Percentiles rank a stretch among this genome's conserved stretches.
These are phyloP conservation scores for Stegana nigrithorax DNA, from an alignment of 2,888 invertebrate species.

Conservation along the genomic window DNA sequence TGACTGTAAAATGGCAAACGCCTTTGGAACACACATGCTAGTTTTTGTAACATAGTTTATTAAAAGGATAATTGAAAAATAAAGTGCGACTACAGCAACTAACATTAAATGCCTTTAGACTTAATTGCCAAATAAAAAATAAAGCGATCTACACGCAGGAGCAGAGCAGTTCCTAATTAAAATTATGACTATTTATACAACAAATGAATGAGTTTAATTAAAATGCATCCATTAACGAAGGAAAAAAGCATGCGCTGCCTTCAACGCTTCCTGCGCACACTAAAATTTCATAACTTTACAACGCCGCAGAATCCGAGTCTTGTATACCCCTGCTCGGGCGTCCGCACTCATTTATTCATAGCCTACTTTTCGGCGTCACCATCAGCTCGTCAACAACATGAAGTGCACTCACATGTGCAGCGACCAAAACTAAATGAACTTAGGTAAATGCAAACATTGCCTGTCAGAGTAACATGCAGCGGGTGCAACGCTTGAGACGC, in stretches of 20 bases:
- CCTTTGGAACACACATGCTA: too few relatives aligned
- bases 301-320: neutral
- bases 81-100: slow-evolving; percentile 8
- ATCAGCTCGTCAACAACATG: slow-evolving; percentile 20
- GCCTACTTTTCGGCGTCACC: neutral
- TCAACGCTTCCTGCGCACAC: neutral
- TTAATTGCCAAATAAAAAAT: neutral
- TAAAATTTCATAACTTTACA: slow-evolving; percentile 46
- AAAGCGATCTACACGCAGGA: neutral
- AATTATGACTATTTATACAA: slow-evolving; percentile 41
- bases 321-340: neutral
- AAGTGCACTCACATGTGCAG: slow-evolving; percentile 53
- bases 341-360: slow-evolving; percentile 8
- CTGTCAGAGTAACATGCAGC: too few relatives aligned
- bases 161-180: slow-evolving; percentile 48
- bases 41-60: too few relatives aligned
- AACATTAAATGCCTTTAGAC: slow-evolving; percentile 20
- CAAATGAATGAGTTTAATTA: slow-evolving; percentile 57
- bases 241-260: neutral
- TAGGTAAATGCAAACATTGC: slow-evolving; percentile 23
- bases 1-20: too few relatives aligned
- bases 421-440: slow-evolving; percentile 41
- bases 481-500: too few relatives aligned
- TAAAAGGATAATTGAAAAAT: neutral
- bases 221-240: slow-evolving; percentile 34